phyloP scores from a whole-genome alignment of 2,113 vertebrate genomes.

The Amazona guildingii region DNA sequence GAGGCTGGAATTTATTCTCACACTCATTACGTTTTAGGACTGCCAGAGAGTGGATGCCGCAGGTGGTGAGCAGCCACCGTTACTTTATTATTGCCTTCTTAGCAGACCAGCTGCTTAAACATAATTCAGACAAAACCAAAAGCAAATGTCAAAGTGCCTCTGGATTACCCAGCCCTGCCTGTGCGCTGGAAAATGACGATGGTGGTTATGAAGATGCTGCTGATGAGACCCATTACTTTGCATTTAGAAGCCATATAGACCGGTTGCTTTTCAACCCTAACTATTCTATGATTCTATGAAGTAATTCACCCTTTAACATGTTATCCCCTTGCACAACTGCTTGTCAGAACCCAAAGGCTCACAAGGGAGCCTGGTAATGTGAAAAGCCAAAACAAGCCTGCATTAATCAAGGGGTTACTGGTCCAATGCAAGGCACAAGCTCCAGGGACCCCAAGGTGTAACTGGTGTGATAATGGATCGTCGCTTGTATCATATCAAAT shows the following conservation, averaged over 20 bases:
- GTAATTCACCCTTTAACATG: neutral
- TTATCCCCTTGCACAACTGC: neutral
- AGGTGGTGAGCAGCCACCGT: neutral
- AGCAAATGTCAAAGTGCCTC: neutral
- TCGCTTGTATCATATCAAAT: rapidly evolving
- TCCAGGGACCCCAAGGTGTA: neutral
- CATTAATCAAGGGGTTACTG: neutral
- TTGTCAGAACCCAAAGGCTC: neutral
- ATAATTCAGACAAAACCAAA: neutral
- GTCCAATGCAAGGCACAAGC: neutral
- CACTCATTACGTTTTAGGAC: neutral
- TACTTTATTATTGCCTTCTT: neutral
- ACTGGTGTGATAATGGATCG: neutral
- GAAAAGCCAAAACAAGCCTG: neutral
- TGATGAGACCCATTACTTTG: neutral
- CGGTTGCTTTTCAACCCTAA: neutral
- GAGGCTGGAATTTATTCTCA: neutral
- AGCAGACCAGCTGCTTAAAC: neutral
- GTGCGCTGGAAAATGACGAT: neutral
- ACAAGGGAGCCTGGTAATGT: neutral
- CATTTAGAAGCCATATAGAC: neutral
- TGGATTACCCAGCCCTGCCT: neutral
- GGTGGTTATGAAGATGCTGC: neutral
- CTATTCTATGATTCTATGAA: neutral
- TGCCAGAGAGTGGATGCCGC: neutral